Evolutionary conservation across 1,140 invertebrate genomes (phyloP), one percentile per base, ranked within the genome.

Genomic region (Caenorhabditis briggsae): DNA sequence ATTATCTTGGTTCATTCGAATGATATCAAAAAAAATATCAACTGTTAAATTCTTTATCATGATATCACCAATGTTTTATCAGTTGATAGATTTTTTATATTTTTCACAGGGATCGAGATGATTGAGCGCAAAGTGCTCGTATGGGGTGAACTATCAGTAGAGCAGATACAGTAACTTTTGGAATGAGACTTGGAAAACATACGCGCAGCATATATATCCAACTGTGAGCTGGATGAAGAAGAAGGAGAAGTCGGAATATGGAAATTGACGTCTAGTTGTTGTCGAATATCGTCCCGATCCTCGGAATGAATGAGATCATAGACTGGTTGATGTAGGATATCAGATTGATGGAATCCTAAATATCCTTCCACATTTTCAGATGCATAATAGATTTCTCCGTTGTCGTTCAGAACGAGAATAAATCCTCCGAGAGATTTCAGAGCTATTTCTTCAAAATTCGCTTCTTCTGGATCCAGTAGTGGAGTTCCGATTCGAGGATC

Each of bases 331-430:
- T 99, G 97, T 59, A 99, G 97, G 89, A 99, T 98, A 93, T 99
- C 98, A 86, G 97, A 99, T 97, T 99, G 97, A 95, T 99, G 98
- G 95, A 99, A 99, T 92, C 98, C 98, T 90, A 99, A 95, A 94
- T 98, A 99, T 93, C 96, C 97, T 94, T 99, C 98, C 92, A 99
- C 98, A 93, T 96, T 98, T 94, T 98, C 96, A 64, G 97, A 98
- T 59, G 97, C 97, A 94, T 98, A 99, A 94, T 99, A 99, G 25
- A 99, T 97, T 94, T 99, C 97, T 83, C 97, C 97, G 93, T 99
- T 97, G 94, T 97, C 98, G 82, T 97, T 98, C 82, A 99, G 94
- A 91, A 99, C 98, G 94, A 99, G 96, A 92, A 99, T 95, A 94
- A 99, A 99, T 89, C 98, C 97, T 94, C 98, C 98, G 92, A 99